These are phyloP conservation scores for Scaptodrosophila lebanonensis DNA, from an alignment of 1,140 invertebrate genomes.

Conservation along the genomic window DNA sequence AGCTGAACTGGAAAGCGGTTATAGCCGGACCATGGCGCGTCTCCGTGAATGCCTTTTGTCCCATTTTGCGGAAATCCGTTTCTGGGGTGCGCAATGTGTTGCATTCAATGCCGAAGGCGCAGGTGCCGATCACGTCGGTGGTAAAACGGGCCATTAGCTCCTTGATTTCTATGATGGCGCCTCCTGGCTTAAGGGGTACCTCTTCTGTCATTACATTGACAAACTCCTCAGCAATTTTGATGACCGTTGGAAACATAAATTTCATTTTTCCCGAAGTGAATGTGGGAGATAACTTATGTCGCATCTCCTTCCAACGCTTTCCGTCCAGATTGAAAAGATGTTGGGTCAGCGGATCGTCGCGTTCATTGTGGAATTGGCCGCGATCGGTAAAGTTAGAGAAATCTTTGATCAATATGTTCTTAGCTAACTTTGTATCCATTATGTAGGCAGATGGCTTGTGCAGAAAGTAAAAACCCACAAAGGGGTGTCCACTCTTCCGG, in stretches of 20 bases:
- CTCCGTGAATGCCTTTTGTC: slow-evolving; percentile 38
- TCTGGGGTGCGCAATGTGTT: slow-evolving; percentile 76
- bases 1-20: slow-evolving; percentile 40
- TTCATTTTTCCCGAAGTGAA: slow-evolving; percentile 80
- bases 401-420: slow-evolving; percentile 79
- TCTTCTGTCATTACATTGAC: slow-evolving; percentile 41
- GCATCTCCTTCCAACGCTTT: slow-evolving; percentile 77
- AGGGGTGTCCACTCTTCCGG: slow-evolving; percentile 45
- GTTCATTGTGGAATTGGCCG: slow-evolving; percentile 76
- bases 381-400: slow-evolving; percentile 79
- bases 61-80: slow-evolving; percentile 77
- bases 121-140: slow-evolving; percentile 80
- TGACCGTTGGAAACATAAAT: slow-evolving; percentile 78
- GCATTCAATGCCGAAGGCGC: slow-evolving; percentile 78
- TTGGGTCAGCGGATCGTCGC: slow-evolving; percentile 66
- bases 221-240: slow-evolving; percentile 57
- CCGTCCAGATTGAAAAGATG: slow-evolving; percentile 74
- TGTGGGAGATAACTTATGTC: slow-evolving; percentile 78
- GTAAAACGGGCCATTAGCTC: slow-evolving; percentile 81
- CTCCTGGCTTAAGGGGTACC: slow-evolving; percentile 29
- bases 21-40: slow-evolving; percentile 27
- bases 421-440: slow-evolving; percentile 68
- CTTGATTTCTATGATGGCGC: slow-evolving; percentile 78
- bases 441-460: slow-evolving; percentile 38
- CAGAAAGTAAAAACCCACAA: slow-evolving; percentile 52